Evolutionary conservation across 2,797 vertebrate genomes (phyloP).

Genomic region (Sarcophilus harrisii): DNA sequence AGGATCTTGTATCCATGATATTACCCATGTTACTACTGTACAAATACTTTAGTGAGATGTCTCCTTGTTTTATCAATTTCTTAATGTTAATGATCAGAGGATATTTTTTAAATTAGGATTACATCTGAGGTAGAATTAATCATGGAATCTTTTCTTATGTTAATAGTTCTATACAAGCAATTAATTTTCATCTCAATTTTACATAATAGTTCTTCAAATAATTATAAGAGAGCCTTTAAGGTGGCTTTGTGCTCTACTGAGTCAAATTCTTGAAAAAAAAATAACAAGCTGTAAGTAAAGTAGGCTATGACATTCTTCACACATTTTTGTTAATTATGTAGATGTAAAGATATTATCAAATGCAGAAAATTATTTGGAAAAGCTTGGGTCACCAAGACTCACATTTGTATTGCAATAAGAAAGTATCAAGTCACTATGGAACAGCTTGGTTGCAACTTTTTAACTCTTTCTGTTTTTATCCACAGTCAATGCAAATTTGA

Average conservation of each 20-base stretch:
- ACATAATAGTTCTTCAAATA: not conserved
- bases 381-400: not conserved
- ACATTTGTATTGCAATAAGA: not conserved
- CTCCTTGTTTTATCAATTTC: no score
- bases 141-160: not conserved
- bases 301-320: not conserved
- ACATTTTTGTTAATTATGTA: not conserved
- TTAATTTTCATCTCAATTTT: not conserved
- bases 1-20: no score
- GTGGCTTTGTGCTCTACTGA: not conserved
- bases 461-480: not conserved
- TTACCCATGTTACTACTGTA: no score
- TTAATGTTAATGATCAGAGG: not conserved
- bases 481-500: not conserved
- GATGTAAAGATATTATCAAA: not conserved
- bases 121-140: not conserved
- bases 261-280: not conserved
- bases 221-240: not conserved
- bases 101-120: not conserved
- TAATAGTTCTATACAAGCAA: not conserved
- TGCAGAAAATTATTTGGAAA: not conserved
- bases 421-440: not conserved
- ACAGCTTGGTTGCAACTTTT: not conserved
- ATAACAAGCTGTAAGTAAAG: not conserved
- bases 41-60: no score